Base-by-base conservation (phyloP, 2,113 vertebrate species). In the Dendropsophus ebraccatus region DNA sequence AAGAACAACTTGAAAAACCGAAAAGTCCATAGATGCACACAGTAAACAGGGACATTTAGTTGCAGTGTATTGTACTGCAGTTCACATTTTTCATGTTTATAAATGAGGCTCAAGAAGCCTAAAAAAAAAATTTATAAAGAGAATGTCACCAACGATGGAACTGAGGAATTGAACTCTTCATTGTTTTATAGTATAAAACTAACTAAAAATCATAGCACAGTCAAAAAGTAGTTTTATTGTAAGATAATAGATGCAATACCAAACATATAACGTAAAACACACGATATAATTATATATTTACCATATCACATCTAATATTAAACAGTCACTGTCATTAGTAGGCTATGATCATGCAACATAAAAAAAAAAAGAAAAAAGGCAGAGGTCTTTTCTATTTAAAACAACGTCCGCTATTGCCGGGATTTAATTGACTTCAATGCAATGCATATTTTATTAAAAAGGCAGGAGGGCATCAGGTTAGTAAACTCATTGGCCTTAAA, bases 41-140 rank as follows among this genome's bases (percentile, higher is more conserved):
- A 35, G 65, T 69, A 8, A 69, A 35, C 65, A 69, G 65, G 65
- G 12, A 69, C 32, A 35, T 69, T 69, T 35, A 35, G 30, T 35
- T 35, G 28, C 65, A 16, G 30, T 35, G 30, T 37, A 37, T 16
- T 69, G 12, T 69, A 69, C 9, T 73, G 37, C 41, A 47, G 70
- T 74, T 74, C 41, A n/a, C 41, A 74, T 74, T 74, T 74, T 47
- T n/a, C 70, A 74, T 45, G 70, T 74, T 74, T 47, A 74, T 47
- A 74, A 74, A 74, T 74, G 70, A 74, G 70, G 23, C 70, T 47
- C 10, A 47, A 74, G 23, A 74, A 74, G 70, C 41, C 41, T 25
- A 74, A 74, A 69, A 70, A 74, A n/a, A 25, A n/a, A n/a, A n/a
- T n/a, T 47, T 74, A 74, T 74, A 47, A 74, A 74, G 6, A 16